These are phyloP conservation scores for Mormoops blainvillei DNA, from an alignment of 2,113 vertebrate species.

Conservation along the genomic window DNA sequence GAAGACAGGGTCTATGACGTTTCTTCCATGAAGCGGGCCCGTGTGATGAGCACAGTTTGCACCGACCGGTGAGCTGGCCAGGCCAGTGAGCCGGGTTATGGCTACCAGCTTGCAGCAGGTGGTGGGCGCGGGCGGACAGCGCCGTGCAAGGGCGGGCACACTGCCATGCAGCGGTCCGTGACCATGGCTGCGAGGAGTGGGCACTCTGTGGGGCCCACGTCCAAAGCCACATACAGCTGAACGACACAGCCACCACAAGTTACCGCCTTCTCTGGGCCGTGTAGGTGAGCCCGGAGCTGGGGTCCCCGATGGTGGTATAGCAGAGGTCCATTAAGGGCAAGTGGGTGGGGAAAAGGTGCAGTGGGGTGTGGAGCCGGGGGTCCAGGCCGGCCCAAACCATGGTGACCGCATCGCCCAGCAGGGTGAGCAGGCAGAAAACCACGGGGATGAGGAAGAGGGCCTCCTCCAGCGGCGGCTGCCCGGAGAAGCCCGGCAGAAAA, in stretches of 20 bases:
- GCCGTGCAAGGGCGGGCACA: not conserved
- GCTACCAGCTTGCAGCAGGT: not conserved
- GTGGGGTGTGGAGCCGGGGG: not conserved
- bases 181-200: not conserved
- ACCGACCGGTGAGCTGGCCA: not conserved
- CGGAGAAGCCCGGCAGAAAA: not conserved
- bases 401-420: not conserved
- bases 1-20: not conserved
- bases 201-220: not conserved
- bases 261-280: not conserved
- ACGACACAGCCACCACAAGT: not conserved
- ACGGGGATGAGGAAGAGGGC: not conserved
- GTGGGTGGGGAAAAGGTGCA: not conserved
- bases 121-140: not conserved
- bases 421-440: not conserved
- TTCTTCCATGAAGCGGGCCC: not conserved
- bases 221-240: not conserved
- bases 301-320: not conserved
- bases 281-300: not conserved
- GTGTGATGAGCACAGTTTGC: not conserved
- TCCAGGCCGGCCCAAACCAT: not conserved
- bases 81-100: not conserved
- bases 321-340: not conserved
- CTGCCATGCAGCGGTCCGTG: not conserved
- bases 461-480: not conserved